Evolutionary conservation across 2,888 invertebrate species (phyloP), one percentile per base, ranked within the genome.

Genomic region (Tromatobia lineatoria): DNA sequence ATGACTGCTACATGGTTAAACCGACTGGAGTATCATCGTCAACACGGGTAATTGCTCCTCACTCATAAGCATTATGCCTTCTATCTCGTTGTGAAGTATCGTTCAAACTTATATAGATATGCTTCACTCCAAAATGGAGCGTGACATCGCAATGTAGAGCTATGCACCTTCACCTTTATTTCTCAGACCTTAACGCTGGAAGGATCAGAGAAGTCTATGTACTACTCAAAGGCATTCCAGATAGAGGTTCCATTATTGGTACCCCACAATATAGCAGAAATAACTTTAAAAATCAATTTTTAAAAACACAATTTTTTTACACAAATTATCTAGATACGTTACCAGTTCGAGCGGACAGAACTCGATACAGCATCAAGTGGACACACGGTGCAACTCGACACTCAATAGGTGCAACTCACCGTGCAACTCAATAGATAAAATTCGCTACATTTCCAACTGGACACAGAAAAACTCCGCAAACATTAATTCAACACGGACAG

Each of bases 11-110:
- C 84, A 85, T 79, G 83, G 85, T 87, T 85, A 87, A 84, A 83
- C 57, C 80, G 77, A 83, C 80, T 76, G 85, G 80, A 87, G 86
- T 89, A 87, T 89, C 87, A 89, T 88, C 86, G 88, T 82, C 76
- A 73, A 79, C 66, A 82, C 83, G 80, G 82, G 85, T 89, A 89
- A 89, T 89, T 89, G 85, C 83, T 84, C 81, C 78, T 47, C 66
- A 42, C 45, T 29, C 52, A 2, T 52, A 34, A 50, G 52, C 13
- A 10, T 25, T 45, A 66, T 20, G 15, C 45, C 66, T 50, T 10
- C n/a, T 66, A 50, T n/a, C 66, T 54, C 38, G 42, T 54, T 52
- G 20, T 20, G 6, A 23, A 23, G 15, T 20, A 42, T 42, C 8
- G 11, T 34, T 61, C 38, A 18, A 34, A 61, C 38, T 34, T 61